Percentiles rank a stretch among this genome's conserved stretches.
phyloP scores from a whole-genome alignment of 2,888 invertebrate genomes.

The Andrena hattorfiana region DNA sequence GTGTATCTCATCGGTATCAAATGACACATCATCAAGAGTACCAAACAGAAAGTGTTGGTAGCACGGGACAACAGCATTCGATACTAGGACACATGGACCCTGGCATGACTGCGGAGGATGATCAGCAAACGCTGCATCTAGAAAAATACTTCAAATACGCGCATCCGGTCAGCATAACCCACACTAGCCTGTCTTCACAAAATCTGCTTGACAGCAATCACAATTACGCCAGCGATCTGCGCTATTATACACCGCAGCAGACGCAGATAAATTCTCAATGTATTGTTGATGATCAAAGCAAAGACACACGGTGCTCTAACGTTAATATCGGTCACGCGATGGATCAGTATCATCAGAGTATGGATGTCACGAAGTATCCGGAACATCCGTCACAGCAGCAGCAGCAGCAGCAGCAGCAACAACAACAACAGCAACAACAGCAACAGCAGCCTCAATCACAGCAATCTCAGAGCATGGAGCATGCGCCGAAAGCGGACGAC shows the following conservation, averaged over 20 bases:
- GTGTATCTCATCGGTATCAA: constrained; percentile 82
- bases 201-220: constrained; percentile 86
- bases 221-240: constrained; percentile 85
- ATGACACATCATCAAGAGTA: constrained; percentile 83
- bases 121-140: constrained; percentile 81
- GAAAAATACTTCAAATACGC: constrained; percentile 84
- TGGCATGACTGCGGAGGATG: constrained; percentile 72
- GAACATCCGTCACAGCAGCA: constrained; percentile 75
- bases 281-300: constrained; percentile 81
- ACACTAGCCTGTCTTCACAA: constrained; percentile 78
- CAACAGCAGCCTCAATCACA: constrained; percentile 66
- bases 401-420: constrained; percentile 77
- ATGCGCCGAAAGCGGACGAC: constrained; percentile 90
- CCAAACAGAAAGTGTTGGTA: constrained; percentile 64
- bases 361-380: constrained; percentile 81
- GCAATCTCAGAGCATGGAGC: constrained; percentile 79
- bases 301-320: constrained; percentile 79
- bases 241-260: constrained; percentile 82
- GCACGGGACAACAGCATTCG: constrained; percentile 73
- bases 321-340: constrained; percentile 78
- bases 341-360: constrained; percentile 82
- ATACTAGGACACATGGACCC: constrained; percentile 80
- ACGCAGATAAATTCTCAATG: constrained; percentile 82
- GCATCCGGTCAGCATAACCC: constrained; percentile 74
- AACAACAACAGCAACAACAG: constrained; percentile 70